Base-by-base conservation (phyloP, 2,888 invertebrate genomes). In the Drosophila suboccidentalis region DNA sequence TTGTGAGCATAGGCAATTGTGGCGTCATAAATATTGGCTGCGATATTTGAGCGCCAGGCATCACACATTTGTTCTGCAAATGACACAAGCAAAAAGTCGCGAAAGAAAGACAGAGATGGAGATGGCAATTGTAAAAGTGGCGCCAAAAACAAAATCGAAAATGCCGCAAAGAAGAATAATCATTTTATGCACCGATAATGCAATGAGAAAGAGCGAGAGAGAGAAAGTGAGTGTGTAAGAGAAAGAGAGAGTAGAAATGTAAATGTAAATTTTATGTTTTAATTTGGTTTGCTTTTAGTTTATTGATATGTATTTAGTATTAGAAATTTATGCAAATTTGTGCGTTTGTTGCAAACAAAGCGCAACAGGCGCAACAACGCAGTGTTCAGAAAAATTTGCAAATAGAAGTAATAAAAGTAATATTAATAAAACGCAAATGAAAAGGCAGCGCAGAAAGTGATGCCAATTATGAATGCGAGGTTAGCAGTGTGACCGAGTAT, bases 31-130 rank as follows among this genome's bases (percentile, higher is more conserved):
- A 92, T 79, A 92, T 90, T 80, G 90, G 89, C 78, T 90, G 88
- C 72, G 89, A 76, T 78, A 87, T 87, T 79, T 91, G 90, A 78
- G 80, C 83, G 81, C 71, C 81, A 76, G 92, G 80, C 91, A 92
- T 92, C 92, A 92, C 91, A 92, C 92, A 92, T 92, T 91, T 89
- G 92, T 92, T 91, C 92, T 92, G 91, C 62, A 91, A 68, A 64
- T 51, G 65, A 76, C 55, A 78, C 55, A 77, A 74, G 71, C 55
- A 75, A 51, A 76, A 74, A 71, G 50, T 73, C 55, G 71, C 68
- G 60, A 47, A 65, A 50, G n/a, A 53, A 17, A 55, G 11, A 59
- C 9, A 22, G 13, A 15, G 49, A 36, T 8, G 34, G 22, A 17
- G 49, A 8, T 29, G 6, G 26, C 26, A 26, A 15, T 38, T 59